These are phyloP conservation scores for Myotis planiceps DNA, from an alignment of 2,797 vertebrate genomes.

Conservation along the genomic window DNA sequence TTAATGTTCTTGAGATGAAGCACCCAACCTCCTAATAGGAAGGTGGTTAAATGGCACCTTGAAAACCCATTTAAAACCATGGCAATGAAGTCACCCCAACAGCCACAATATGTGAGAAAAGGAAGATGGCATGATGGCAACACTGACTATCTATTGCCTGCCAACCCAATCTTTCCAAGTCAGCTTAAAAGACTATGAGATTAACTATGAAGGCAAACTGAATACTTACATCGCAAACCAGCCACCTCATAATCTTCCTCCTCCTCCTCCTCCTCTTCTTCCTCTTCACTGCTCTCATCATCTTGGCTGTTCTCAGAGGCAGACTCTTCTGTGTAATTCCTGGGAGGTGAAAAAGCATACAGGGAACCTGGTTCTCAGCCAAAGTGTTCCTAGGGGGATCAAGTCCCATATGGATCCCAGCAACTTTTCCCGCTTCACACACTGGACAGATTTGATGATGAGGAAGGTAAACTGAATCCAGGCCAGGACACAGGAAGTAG, in stretches of 20 bases:
- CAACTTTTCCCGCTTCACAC: neutral
- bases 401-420: neutral
- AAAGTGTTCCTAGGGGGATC: neutral
- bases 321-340: constrained; percentile 95
- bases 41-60: neutral
- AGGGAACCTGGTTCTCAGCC: neutral
- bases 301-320: constrained; percentile 91
- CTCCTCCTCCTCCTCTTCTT: constrained; percentile 91
- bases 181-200: neutral
- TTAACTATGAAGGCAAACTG: neutral
- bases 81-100: neutral
- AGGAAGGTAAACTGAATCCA: neutral
- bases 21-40: neutral
- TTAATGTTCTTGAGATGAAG: neutral
- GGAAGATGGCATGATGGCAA: neutral
- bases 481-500: neutral
- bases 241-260: constrained; percentile 93
- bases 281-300: constrained; percentile 90
- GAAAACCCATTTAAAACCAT: neutral
- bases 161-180: neutral
- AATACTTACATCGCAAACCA: constrained; percentile 94
- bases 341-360: constrained; percentile 70
- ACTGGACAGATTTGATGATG: neutral
- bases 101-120: neutral
- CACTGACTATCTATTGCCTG: neutral